Conservation (phyloP, 2,113 vertebrate species). For the Triplophysa dalaica region DNA sequence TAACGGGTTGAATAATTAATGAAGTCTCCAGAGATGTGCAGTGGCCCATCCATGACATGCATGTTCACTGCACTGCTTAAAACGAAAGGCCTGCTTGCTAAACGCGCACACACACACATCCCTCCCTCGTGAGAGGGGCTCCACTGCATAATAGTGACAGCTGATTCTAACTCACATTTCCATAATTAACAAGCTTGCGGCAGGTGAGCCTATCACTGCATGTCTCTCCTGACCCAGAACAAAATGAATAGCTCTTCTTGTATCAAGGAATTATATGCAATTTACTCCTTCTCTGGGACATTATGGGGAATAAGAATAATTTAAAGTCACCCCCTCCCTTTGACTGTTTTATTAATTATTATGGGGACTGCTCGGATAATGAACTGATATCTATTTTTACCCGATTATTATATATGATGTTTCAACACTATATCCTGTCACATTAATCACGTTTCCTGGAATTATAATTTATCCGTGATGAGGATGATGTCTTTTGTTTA, state of each 20-base stretch:
- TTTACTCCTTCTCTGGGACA: constrained; percentile 49
- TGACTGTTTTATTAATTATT: constrained; percentile 68
- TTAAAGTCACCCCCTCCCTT: constrained; percentile 56
- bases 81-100: constrained; percentile 16
- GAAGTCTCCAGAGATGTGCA: constrained; percentile 67
- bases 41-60: constrained; percentile 45
- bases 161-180: constrained; percentile 38
- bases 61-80: constrained; percentile 35
- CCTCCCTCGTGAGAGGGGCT: constrained; percentile 4
- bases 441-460: constrained; percentile 68
- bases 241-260: constrained; percentile 42
- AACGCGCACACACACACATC: constrained; percentile 16
- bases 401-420: constrained; percentile 72
- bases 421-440: constrained; percentile 71
- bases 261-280: constrained; percentile 39
- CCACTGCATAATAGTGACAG: constrained; percentile 39
- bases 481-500: constrained; percentile 49
- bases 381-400: constrained; percentile 77
- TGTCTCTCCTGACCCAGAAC: constrained; percentile 30
- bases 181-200: constrained; percentile 52
- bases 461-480: constrained; percentile 71
- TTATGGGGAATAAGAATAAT: constrained; percentile 55
- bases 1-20: constrained; percentile 74
- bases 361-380: constrained; percentile 61
- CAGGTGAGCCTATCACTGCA: constrained; percentile 42